phyloP scores from a whole-genome alignment of 92 coral and sea anemone genomes.

The Porites evermanni region DNA sequence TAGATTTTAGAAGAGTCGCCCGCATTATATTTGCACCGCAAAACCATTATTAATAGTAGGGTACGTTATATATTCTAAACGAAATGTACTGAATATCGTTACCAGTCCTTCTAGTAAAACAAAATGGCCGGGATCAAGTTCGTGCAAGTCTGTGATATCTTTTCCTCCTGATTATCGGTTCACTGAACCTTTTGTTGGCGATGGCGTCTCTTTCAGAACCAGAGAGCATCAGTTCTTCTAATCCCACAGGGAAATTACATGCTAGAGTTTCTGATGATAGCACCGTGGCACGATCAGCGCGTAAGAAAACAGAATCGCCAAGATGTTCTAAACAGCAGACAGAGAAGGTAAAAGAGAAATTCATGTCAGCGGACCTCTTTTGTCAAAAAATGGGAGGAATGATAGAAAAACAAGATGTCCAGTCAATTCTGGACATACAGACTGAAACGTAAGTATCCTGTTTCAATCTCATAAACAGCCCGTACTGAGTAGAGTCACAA shows the following conservation, averaged over 20 bases:
- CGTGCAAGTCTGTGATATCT: not conserved
- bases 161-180: not conserved
- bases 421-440: constrained; percentile 56
- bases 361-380: constrained; percentile 69
- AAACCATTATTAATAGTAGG: too few species aligned
- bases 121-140: constrained; percentile 37
- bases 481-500: too few species aligned
- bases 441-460: constrained; percentile 61
- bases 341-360: not conserved
- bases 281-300: not conserved
- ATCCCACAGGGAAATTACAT: not conserved
- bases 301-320: constrained; percentile 8
- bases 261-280: not conserved
- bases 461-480: too few species aligned
- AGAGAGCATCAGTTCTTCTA: not conserved
- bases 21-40: constrained; percentile 1
- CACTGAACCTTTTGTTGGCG: not conserved
- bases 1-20: constrained; percentile 19
- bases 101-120: constrained; percentile 6
- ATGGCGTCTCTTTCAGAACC: constrained; percentile 18
- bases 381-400: constrained; percentile 58
- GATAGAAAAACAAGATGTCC: constrained; percentile 66
- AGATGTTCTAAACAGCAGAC: not conserved
- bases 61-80: too few species aligned
- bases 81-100: not conserved